Percentiles rank a stretch among this genome's conserved stretches.
phyloP scores from a whole-genome alignment of 2,113 vertebrate species.

The Heterotis niloticus region DNA sequence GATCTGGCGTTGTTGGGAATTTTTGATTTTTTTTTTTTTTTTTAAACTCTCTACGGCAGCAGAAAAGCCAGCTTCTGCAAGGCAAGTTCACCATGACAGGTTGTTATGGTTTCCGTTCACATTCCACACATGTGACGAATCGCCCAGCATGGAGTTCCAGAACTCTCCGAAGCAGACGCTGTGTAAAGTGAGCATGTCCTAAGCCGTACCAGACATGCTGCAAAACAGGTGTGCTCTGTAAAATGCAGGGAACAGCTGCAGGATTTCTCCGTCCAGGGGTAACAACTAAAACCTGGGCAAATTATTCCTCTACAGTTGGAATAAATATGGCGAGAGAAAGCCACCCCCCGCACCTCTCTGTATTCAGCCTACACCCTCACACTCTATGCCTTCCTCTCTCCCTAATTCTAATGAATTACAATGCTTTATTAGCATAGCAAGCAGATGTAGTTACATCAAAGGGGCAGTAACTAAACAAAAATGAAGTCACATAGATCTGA shows the following conservation, averaged over 20 bases:
- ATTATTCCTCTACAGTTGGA: no score
- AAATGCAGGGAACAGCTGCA: neutral
- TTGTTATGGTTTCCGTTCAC: neutral
- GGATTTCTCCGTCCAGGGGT: neutral
- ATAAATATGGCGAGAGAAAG: neutral
- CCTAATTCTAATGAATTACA: no score
- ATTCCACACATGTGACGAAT: slow-evolving; percentile 13
- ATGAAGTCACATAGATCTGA: no score
- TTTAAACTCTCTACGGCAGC: no score
- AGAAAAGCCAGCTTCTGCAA: no score
- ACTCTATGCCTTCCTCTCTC: neutral
- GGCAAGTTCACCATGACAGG: no score
- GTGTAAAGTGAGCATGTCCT: neutral
- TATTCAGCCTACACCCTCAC: neutral
- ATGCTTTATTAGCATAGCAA: no score
- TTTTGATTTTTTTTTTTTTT: no score
- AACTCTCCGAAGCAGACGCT: neutral
- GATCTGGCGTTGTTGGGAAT: no score
- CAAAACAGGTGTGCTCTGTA: neutral
- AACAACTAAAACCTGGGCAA: neutral
- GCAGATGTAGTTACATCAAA: no score
- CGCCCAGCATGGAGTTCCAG: no score
- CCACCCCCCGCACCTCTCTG: neutral
- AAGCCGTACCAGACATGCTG: neutral
- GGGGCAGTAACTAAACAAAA: no score